Evolutionary conservation across 2,888 invertebrate genomes (phyloP).

Genomic region (Falcaria lacertinaria): DNA sequence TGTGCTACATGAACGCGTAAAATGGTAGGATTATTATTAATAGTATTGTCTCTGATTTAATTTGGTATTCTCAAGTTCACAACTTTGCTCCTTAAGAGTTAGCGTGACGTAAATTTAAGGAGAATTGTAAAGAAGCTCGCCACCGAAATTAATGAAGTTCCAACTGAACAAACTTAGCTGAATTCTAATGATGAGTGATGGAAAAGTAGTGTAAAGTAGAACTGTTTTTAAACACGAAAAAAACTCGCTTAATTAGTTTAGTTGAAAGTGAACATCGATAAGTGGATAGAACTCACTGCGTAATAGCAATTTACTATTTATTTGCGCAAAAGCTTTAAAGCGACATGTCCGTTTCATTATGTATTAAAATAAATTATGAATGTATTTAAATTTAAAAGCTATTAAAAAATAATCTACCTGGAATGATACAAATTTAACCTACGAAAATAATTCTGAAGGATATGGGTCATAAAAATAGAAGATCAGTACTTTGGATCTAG

Average conservation of each 20-base stretch:
- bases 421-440: no score
- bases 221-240: not conserved
- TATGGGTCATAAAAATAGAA: not conserved
- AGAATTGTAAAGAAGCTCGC: slow-evolving; percentile 38
- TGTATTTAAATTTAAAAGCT: no score
- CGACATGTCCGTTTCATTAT: no score
- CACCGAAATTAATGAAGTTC: slow-evolving; percentile 51
- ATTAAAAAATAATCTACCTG: no score
- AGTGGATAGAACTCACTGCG: not conserved
- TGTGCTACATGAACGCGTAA: no score
- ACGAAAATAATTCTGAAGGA: no score
- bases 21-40: no score
- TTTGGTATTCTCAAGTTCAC: slow-evolving; percentile 35
- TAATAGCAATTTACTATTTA: not conserved
- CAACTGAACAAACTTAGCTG: slow-evolving; percentile 33
- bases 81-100: slow-evolving; percentile 47
- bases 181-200: slow-evolving; percentile 16
- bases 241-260: not conserved
- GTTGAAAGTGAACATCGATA: not conserved
- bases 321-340: not conserved
- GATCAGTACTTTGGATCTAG: no score
- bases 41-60: slow-evolving; percentile 9
- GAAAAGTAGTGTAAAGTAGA: not conserved
- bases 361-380: no score
- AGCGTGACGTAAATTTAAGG: slow-evolving; percentile 31